These are phyloP conservation scores for Heliconius melpomene DNA, from an alignment of 1,140 invertebrate genomes.

Conservation along the genomic window DNA sequence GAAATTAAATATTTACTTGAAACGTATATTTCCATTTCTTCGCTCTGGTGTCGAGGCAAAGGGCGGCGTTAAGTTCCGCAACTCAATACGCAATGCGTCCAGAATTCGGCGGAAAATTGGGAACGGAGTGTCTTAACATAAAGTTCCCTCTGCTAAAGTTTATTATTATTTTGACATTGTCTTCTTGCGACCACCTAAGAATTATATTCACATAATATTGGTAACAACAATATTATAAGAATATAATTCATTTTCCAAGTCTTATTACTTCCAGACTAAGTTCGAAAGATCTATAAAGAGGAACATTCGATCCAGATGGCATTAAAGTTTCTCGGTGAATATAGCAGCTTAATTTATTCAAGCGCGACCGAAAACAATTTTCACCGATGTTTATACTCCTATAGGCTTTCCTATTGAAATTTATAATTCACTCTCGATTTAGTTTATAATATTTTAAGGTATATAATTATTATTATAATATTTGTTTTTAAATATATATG, in stretches of 20 bases:
- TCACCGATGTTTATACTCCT: background rate
- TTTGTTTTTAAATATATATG: too few relatives aligned
- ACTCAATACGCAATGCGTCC: too few relatives aligned
- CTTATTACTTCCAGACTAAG: background rate
- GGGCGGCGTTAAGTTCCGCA: too few relatives aligned
- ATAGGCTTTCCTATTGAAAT: background rate
- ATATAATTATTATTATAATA: too few relatives aligned
- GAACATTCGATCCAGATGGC: constrained; percentile 13
- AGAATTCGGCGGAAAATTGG: too few relatives aligned
- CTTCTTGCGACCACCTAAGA: background rate
- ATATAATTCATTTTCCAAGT: background rate
- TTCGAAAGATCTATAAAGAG: constrained; percentile 6
- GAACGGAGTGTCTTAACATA: too few relatives aligned
- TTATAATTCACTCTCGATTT: background rate
- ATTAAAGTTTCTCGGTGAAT: constrained; percentile 1
- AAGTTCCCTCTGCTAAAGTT: too few relatives aligned
- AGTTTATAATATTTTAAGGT: too few relatives aligned
- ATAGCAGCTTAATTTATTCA: constrained; percentile 9
- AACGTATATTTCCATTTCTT: too few relatives aligned
- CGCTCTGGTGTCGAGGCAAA: too few relatives aligned
- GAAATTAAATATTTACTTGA: too few relatives aligned
- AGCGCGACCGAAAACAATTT: background rate
- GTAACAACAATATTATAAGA: background rate
- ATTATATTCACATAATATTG: too few relatives aligned
- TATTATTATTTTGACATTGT: background rate